A percentile compares a stretch with the other conserved stretches of the same genome.
phyloP scores from a whole-genome alignment of 2,797 vertebrate species.

The Austrolebias charrua region DNA sequence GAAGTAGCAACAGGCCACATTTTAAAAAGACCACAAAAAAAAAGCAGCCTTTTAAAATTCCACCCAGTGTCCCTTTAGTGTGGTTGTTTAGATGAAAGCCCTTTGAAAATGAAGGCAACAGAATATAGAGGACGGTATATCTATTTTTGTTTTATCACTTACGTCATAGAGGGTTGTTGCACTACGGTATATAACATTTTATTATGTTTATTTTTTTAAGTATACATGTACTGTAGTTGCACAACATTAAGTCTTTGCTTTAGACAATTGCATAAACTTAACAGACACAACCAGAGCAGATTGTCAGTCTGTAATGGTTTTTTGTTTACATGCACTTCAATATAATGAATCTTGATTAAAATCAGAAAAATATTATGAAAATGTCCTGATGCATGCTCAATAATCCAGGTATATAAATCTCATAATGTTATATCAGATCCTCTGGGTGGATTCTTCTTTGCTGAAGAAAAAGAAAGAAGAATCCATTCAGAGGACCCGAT shows the following conservation, averaged over 20 bases:
- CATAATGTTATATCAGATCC: too few relatives aligned
- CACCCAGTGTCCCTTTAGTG: conserved; percentile 57
- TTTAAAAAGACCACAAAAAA: conserved; percentile 57
- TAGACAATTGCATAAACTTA: not conserved
- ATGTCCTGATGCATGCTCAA: not conserved
- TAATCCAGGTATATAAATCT: too few relatives aligned
- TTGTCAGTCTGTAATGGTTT: not conserved
- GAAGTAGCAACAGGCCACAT: conserved; percentile 61
- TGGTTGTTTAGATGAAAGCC: conserved; percentile 54
- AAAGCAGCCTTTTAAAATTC: conserved; percentile 49
- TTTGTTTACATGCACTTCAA: not conserved
- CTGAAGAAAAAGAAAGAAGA: too few relatives aligned
- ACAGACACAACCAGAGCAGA: not conserved
- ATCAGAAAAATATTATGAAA: not conserved
- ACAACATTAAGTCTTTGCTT: not conserved
- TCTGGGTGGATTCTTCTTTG: too few relatives aligned
- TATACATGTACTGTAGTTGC: too few relatives aligned
- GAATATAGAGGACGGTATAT: conserved; percentile 54
- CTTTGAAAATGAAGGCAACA: conserved; percentile 33
- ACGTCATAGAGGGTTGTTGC: conserved; percentile 1
- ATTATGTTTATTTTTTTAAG: too few relatives aligned
- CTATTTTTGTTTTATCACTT: conserved; percentile 26
- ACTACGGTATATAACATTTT: not conserved
- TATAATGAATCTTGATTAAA: not conserved
- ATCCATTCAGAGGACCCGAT: too few relatives aligned